Evolutionary conservation across 2,888 invertebrate species (phyloP).

Genomic region (Limnephilus marmoratus): DNA sequence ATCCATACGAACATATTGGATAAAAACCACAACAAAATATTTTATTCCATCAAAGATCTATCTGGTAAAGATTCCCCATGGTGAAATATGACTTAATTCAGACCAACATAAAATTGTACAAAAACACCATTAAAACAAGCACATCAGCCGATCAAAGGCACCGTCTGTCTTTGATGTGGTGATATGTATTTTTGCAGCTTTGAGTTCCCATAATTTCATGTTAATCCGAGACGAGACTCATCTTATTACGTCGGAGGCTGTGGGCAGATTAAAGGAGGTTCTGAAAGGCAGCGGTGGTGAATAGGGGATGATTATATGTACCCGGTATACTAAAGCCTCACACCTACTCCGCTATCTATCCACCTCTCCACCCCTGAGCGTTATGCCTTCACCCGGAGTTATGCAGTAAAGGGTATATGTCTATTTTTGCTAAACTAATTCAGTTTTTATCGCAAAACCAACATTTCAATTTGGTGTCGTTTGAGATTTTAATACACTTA

Average conservation of each 20-base stretch:
- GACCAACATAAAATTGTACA: not conserved
- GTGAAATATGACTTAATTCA: not conserved
- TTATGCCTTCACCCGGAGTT: not conserved
- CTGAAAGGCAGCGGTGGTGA: conserved; percentile 19
- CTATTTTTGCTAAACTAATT: not conserved
- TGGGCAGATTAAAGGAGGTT: conserved; percentile 8
- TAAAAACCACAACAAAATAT: not conserved
- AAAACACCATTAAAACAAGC: conserved; percentile 13
- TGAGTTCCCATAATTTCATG: conserved; percentile 8
- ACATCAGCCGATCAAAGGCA: not conserved
- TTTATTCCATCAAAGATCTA: not conserved
- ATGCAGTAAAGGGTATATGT: not conserved
- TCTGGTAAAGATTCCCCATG: not conserved
- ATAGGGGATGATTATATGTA: not conserved
- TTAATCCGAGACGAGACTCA: conserved; percentile 28
- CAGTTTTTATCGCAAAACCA: not conserved
- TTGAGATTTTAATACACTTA: no score
- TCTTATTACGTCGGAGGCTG: conserved; percentile 14
- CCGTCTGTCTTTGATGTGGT: conserved; percentile 24
- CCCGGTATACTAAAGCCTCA: not conserved
- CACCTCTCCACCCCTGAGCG: not conserved
- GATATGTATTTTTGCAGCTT: conserved; percentile 22
- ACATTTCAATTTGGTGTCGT: not conserved
- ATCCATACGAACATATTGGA: not conserved
- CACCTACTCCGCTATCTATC: not conserved